Evolutionary conservation across 2,888 invertebrate species (phyloP), one percentile per base, ranked within the genome.

Genomic region (Parnassius orleans): DNA sequence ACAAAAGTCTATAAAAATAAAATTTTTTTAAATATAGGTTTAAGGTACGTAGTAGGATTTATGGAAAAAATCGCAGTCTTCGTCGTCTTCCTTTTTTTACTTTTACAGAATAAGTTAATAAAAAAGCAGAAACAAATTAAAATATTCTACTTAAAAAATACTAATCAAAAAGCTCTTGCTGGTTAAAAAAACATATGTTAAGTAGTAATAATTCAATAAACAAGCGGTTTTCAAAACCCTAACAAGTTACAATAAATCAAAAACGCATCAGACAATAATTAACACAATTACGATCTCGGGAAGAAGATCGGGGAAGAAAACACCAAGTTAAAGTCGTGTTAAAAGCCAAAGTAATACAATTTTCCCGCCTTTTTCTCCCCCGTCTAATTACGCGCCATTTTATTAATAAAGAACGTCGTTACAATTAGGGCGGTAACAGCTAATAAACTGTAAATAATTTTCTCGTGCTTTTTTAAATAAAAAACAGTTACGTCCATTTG

Each of bases 291-390:
- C 78, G 78, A 81, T 77, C 78, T 80, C 72, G 78, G 78, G 85
- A 85, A 78, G 78, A 76, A 77, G 86, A 86, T 80, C 72, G 78
- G 78, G 85, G 86, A 78, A 78, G 76, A 77, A 86, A 86, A 87
- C 84, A 86, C 81, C 72, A 81, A 77, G 83, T 83, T 80, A 80
- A 82, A 84, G 75, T 81, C 83, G 76, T 79, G 82, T 84, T 87
- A 86, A 84, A 82, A 79, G 77, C 73, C 78, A 77, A 78, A 82
- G 82, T 86, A 86, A 90, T 82, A 84, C 75, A 84, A 89, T 90
- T 88, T 89, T 82, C 81, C 82, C 80, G 83, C 78, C 77, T 88
- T 89, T 90, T 87, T 86, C 86, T 81, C 88, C 90, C 87, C 87
- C 72, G 77, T 76, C 86, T 89, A 90, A 89, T 89, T 88, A 89